Conservation (phyloP, 1,140 invertebrate genomes). For the Goniozus legneri region DNA sequence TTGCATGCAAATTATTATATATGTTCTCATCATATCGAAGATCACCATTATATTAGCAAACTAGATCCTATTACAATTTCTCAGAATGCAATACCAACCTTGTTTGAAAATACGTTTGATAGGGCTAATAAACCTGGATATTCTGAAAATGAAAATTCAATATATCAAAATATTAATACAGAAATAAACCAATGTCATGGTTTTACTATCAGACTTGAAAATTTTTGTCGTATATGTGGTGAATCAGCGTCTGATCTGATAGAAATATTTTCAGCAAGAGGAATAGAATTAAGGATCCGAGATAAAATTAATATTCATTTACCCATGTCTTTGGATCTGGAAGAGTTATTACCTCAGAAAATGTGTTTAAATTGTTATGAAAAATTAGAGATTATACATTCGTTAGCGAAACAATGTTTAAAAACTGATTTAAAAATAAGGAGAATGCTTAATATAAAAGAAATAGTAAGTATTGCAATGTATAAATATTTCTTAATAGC, state of each 20-base stretch:
- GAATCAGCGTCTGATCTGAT: constrained; percentile 20
- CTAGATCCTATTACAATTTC: constrained; percentile 20
- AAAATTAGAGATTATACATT: constrained; percentile 35
- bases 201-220: constrained; percentile 15
- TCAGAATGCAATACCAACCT: constrained; percentile 24
- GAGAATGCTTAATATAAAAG: constrained; percentile 30
- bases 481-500: constrained; percentile 3
- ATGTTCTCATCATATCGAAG: constrained; percentile 33
- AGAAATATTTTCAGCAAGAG: constrained; percentile 30
- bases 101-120: constrained; percentile 11
- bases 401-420: constrained; percentile 27
- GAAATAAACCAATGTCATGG: constrained; percentile 17
- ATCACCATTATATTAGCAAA: constrained; percentile 29
- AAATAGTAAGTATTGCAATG: constrained; percentile 20
- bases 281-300: constrained; percentile 21
- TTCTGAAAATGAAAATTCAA: constrained; percentile 1
- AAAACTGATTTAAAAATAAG: constrained; percentile 36
- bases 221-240: constrained; percentile 29
- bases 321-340: constrained; percentile 25
- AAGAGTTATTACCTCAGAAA: constrained; percentile 33
- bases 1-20: constrained; percentile 31
- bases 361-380: constrained; percentile 35
- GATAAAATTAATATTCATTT: constrained; percentile 37
- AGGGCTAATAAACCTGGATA: constrained; percentile 3
- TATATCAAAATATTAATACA: constrained; percentile 17